Conservation (phyloP, 2,888 invertebrate genomes). For the Eugnorisma glareosa region DNA sequence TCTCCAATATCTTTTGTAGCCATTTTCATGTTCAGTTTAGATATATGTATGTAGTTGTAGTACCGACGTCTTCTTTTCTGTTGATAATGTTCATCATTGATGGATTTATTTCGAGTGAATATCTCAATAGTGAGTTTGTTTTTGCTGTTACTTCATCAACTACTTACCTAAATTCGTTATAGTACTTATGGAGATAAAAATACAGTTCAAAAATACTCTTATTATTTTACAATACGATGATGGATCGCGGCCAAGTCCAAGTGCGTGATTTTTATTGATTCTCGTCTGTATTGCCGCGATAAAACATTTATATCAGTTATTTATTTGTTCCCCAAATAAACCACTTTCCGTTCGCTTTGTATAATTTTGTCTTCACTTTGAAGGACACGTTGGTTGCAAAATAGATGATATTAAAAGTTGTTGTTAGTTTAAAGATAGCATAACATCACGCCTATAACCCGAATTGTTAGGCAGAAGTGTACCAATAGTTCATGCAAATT, state of each 20-base stretch:
- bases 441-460: no score
- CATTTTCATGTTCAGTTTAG: neutral
- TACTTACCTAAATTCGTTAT: slow-evolving; percentile 11
- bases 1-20: neutral
- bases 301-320: slow-evolving; percentile 69
- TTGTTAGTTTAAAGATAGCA: neutral
- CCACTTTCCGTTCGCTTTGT: slow-evolving; percentile 47
- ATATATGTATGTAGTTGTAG: neutral
- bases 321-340: slow-evolving; percentile 66
- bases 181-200: slow-evolving; percentile 35
- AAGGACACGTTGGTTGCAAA: slow-evolving; percentile 49
- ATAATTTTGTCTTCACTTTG: slow-evolving; percentile 58
- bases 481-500: neutral
- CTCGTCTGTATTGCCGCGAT: slow-evolving; percentile 60
- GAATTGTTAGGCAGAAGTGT: no score
- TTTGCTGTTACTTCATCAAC: slow-evolving; percentile 5
- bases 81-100: neutral
- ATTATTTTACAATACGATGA: slow-evolving; percentile 53
- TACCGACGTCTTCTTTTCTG: neutral
- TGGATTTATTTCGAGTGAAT: neutral
- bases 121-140: neutral
- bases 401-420: slow-evolving; percentile 16
- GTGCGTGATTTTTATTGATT: slow-evolving; percentile 67
- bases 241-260: slow-evolving; percentile 66
- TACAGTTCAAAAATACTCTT: slow-evolving; percentile 29